phyloP scores from a whole-genome alignment of 2,888 invertebrate species.

The Gymnocheta viridis region DNA sequence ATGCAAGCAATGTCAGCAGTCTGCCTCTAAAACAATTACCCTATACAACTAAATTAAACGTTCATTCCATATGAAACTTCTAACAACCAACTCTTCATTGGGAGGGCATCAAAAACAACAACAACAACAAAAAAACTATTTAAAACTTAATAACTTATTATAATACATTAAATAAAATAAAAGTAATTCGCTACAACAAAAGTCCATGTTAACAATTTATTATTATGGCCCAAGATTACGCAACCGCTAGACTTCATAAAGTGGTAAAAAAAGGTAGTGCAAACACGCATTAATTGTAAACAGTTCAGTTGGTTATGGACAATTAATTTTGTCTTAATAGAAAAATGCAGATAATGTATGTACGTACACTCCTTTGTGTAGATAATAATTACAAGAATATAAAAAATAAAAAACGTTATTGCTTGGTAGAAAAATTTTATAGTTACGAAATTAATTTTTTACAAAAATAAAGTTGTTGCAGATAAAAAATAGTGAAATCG shows the following conservation, averaged over 20 bases:
- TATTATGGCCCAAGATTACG: constrained; percentile 25
- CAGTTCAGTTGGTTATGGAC: constrained; percentile 46
- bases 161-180: constrained; percentile 29
- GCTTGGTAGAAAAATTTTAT: constrained; percentile 21
- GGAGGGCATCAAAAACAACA: neutral
- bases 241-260: constrained; percentile 8
- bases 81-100: neutral
- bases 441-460: constrained; percentile 16
- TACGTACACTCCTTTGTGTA: neutral
- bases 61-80: too few relatives aligned
- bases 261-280: constrained; percentile 58
- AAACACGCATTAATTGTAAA: constrained; percentile 60
- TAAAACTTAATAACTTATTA: constrained; percentile 22
- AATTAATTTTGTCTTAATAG: constrained; percentile 52
- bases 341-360: neutral
- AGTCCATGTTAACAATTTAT: constrained; percentile 51
- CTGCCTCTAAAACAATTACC: too few relatives aligned
- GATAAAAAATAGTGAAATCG: neutral
- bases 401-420: constrained; percentile 8
- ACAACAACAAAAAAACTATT: too few relatives aligned
- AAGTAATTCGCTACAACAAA: neutral
- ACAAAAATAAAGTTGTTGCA: constrained; percentile 28
- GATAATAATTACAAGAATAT: constrained; percentile 19
- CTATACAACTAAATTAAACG: too few relatives aligned
- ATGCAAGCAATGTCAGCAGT: too few relatives aligned